These are phyloP conservation scores for Maniola jurtina DNA, from an alignment of 1,140 invertebrate genomes.

Conservation along the genomic window DNA sequence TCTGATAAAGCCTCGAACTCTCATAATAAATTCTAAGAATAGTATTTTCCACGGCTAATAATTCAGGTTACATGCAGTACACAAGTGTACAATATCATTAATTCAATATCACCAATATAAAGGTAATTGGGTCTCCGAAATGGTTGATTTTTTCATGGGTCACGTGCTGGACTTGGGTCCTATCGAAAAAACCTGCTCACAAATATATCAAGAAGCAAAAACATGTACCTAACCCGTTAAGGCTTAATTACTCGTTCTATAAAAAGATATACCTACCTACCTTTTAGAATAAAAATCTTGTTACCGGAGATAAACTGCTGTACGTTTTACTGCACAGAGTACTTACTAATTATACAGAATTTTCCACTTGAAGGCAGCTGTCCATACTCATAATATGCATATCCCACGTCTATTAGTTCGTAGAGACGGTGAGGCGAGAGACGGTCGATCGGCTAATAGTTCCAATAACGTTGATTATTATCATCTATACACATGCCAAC, in stretches of 20 bases:
- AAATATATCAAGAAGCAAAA: slow-evolving; percentile 7
- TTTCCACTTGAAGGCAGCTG: slow-evolving; percentile 30
- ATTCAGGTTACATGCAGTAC: too few species aligned
- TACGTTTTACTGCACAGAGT: slow-evolving; percentile 21
- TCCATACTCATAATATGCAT: slow-evolving; percentile 30
- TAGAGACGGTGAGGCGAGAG: slow-evolving; percentile 2
- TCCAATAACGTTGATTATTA: slow-evolving; percentile 43
- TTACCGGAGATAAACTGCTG: slow-evolving; percentile 21
- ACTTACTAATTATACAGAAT: slow-evolving; percentile 32
- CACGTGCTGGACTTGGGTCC: not conserved
- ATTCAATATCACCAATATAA: not conserved
- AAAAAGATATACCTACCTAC: slow-evolving; percentile 3
- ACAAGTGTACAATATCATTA: too few species aligned
- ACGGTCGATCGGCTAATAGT: slow-evolving; percentile 39
- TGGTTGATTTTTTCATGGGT: not conserved
- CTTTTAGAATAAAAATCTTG: slow-evolving; percentile 13
- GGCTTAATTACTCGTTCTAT: slow-evolving; percentile 8
- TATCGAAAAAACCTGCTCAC: not conserved
- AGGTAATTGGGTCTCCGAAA: not conserved
- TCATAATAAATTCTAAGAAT: too few species aligned
- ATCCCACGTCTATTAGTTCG: slow-evolving; percentile 15
- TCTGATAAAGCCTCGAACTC: too few species aligned
- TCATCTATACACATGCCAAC: not conserved
- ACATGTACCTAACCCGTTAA: not conserved
- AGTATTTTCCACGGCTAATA: too few species aligned